A percentile compares a stretch with the other conserved stretches of the same genome.
These are phyloP conservation scores for Hanleya hanleyi DNA, from an alignment of 2,888 invertebrate genomes.

Conservation along the genomic window DNA sequence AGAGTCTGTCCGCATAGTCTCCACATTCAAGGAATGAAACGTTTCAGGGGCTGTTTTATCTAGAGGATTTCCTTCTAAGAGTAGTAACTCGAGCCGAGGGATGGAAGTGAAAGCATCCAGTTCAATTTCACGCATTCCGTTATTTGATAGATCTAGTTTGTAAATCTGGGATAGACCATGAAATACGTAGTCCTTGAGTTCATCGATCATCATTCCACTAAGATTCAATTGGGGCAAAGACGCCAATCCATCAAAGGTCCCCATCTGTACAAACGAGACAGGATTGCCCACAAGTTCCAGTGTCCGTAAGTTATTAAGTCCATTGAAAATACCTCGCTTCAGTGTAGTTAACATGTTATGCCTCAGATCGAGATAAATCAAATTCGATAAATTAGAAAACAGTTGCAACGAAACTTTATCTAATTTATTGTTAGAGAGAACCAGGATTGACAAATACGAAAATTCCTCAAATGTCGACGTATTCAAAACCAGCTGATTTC, in stretches of 20 bases:
- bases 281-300: background rate
- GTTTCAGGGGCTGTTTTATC: background rate
- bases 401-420: background rate
- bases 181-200: background rate
- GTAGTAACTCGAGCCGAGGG: constrained; percentile 5
- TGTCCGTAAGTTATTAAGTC: background rate
- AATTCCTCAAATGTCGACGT: background rate
- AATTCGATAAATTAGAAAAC: background rate
- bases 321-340: background rate
- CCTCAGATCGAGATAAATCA: background rate
- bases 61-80: background rate
- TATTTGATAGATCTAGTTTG: constrained; percentile 27
- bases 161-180: constrained; percentile 5
- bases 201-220: background rate
- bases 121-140: constrained; percentile 28
- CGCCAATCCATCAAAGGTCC: background rate
- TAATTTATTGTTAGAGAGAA: background rate
- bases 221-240: background rate
- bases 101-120: constrained; percentile 14
- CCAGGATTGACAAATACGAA: background rate
- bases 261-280: background rate
- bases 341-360: background rate
- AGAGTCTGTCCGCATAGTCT: background rate
- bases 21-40: background rate
- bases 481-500: background rate